Evolutionary conservation across 92 coral and sea anemone species (phyloP).

Genomic region (Scolanthus callimorphus): DNA sequence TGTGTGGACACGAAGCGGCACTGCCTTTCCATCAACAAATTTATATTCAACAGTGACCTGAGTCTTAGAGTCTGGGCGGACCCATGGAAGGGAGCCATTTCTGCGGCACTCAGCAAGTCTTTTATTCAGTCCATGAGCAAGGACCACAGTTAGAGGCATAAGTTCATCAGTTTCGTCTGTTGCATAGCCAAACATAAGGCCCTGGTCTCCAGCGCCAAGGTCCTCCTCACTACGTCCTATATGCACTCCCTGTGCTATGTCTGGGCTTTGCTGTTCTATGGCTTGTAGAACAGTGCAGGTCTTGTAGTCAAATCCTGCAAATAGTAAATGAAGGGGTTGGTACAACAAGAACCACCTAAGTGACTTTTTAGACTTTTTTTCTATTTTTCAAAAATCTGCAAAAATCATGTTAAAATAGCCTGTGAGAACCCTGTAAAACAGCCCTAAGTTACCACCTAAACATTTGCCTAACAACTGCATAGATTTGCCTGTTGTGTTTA

Average conservation of each 20-base stretch:
- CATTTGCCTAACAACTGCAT: too few relatives aligned
- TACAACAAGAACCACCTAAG: too few relatives aligned
- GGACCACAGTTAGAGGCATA: slow-evolving; percentile 50
- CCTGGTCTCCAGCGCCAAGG: slow-evolving; percentile 68
- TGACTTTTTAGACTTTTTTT: too few relatives aligned
- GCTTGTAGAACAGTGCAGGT: slow-evolving; percentile 64
- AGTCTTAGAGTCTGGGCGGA: slow-evolving; percentile 59
- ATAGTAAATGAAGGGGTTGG: too few relatives aligned
- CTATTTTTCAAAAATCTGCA: too few relatives aligned
- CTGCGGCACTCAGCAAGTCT: slow-evolving; percentile 51
- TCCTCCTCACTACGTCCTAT: slow-evolving; percentile 36
- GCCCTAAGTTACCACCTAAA: too few relatives aligned
- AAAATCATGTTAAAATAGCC: too few relatives aligned
- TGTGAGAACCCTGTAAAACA: too few relatives aligned
- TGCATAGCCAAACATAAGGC: slow-evolving; percentile 68
- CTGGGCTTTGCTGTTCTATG: slow-evolving; percentile 52
- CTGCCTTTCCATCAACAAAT: slow-evolving; percentile 27
- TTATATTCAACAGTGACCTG: slow-evolving; percentile 68
- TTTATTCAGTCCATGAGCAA: slow-evolving; percentile 51
- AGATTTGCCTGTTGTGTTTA: too few relatives aligned
- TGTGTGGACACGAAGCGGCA: slow-evolving; percentile 49
- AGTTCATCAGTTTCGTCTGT: slow-evolving; percentile 60
- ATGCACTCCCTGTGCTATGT: slow-evolving; percentile 61
- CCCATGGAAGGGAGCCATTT: slow-evolving; percentile 51
- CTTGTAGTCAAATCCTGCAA: slow-evolving; percentile 72